Conservation (phyloP, 23 tunicate species). For the Ciona savignyi region DNA sequence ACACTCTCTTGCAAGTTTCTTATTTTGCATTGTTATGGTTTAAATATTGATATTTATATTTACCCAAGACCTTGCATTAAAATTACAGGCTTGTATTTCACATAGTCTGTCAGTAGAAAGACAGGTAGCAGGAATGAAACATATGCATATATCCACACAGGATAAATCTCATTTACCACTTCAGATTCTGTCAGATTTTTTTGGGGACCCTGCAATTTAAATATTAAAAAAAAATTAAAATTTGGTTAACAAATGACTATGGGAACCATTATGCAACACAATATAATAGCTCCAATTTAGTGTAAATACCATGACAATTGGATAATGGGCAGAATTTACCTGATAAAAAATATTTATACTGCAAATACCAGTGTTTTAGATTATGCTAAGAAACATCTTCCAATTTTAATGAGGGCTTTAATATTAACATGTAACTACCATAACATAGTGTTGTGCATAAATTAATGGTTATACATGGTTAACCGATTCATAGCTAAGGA, state of each 20-base stretch:
- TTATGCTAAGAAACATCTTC: not conserved
- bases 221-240: slow-evolving; percentile 1
- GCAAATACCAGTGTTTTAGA: no score
- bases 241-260: no score
- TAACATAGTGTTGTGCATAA: no score
- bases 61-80: slow-evolving; percentile 72
- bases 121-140: slow-evolving; percentile 63
- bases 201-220: slow-evolving; percentile 32
- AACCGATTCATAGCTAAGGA: no score
- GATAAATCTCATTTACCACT: slow-evolving; percentile 69
- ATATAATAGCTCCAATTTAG: no score
- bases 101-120: slow-evolving; percentile 72
- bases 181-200: slow-evolving; percentile 66
- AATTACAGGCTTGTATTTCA: slow-evolving; percentile 82
- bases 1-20: not conserved
- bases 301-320: no score
- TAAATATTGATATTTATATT: not conserved
- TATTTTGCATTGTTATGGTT: not conserved
- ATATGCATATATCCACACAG: slow-evolving; percentile 91
- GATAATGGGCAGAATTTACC: no score
- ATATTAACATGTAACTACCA: no score
- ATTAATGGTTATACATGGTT: no score
- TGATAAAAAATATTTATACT: no score
- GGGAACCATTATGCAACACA: no score
- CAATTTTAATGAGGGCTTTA: no score